Percentiles rank a stretch among this genome's conserved stretches.
Conservation (phyloP, 1,140 invertebrate species). For the Leptoteleia sp. region DNA sequence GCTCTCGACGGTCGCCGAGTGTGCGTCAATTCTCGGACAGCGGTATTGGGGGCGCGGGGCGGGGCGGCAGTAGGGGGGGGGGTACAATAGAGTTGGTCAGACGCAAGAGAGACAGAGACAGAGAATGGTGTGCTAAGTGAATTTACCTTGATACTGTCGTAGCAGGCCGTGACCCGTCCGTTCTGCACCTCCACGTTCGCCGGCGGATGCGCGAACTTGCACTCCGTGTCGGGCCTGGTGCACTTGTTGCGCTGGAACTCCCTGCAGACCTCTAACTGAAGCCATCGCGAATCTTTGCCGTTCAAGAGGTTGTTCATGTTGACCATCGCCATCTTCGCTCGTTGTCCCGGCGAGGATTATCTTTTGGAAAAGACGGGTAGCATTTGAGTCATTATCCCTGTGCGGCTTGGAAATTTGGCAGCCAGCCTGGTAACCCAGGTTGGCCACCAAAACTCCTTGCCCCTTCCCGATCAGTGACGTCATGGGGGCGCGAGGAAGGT, state of each 20-base stretch:
- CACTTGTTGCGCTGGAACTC: conserved; percentile 99
- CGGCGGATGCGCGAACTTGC: conserved; percentile 99
- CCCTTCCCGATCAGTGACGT: not conserved
- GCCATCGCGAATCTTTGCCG: conserved; percentile 99
- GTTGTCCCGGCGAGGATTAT: conserved; percentile 34
- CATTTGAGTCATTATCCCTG: conserved; percentile 1
- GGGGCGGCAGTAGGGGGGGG: conserved; percentile 1
- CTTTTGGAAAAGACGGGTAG: conserved; percentile 23
- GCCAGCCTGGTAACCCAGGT: not conserved
- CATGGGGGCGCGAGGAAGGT: not conserved
- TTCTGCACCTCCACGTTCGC: conserved; percentile 99
- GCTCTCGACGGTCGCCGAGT: conserved; percentile 30
- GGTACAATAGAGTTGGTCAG: conserved; percentile 49
- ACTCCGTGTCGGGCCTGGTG: conserved; percentile 98
- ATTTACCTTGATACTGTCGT: conserved; percentile 99
- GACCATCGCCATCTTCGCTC: conserved; percentile 91
- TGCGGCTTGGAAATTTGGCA: not conserved
- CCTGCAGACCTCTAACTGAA: conserved; percentile 99
- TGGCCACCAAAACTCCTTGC: not conserved
- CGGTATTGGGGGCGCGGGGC: conserved; percentile 20
- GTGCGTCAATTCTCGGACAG: conserved; percentile 44
- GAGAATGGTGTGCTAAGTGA: conserved; percentile 49
- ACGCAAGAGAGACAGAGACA: conserved; percentile 52
- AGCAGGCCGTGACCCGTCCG: conserved; percentile 99
- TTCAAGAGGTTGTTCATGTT: conserved; percentile 98